Percentiles rank a stretch among this genome's conserved stretches.
Evolutionary conservation across 2,888 invertebrate species (phyloP).

Genomic region (Allolobophora icterica): DNA sequence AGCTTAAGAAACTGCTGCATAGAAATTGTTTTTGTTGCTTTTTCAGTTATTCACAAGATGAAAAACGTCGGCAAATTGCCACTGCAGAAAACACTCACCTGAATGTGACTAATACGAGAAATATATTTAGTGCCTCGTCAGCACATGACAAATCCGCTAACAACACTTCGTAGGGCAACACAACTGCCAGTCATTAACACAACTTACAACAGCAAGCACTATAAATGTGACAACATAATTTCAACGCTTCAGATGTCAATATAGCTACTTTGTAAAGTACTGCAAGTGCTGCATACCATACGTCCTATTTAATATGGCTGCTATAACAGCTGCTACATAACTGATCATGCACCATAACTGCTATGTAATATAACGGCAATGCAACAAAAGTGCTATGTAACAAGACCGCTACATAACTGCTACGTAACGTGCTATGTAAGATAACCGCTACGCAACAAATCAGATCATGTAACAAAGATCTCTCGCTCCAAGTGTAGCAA

Average conservation of each 20-base stretch:
- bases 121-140: not conserved
- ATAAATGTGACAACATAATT: not conserved
- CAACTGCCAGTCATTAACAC: not conserved
- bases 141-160: not conserved
- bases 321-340: slow-evolving; percentile 4
- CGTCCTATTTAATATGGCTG: not conserved
- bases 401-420: not conserved
- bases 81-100: not conserved
- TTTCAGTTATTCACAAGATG: not conserved
- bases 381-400: not conserved
- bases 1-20: not conserved
- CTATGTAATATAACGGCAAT: not conserved
- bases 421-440: not conserved
- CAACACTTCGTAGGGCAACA: not conserved
- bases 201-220: not conserved
- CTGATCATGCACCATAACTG: not conserved
- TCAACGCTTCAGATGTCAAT: not conserved
- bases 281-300: not conserved
- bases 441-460: not conserved
- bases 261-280: not conserved
- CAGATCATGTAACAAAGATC: not conserved
- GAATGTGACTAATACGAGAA: not conserved
- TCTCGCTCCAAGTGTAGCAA: not conserved
- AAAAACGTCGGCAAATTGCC: not conserved
- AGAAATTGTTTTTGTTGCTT: not conserved